These are phyloP conservation scores for Drymonia ruficornis DNA, from an alignment of 2,888 invertebrate genomes.

Conservation along the genomic window DNA sequence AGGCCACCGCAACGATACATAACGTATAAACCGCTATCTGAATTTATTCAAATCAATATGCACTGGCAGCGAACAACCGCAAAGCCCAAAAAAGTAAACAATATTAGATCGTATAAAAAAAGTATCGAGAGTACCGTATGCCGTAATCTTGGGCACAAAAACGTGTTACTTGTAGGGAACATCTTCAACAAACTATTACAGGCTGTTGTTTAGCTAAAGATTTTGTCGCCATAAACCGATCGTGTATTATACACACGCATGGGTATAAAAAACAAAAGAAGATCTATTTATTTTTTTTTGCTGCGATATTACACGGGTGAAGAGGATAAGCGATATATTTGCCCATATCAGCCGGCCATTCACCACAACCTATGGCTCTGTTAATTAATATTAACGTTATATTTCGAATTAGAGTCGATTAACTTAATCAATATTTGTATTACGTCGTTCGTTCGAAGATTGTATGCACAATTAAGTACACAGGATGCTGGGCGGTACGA, in stretches of 20 bases:
- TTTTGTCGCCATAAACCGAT: background rate
- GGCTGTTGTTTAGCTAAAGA: background rate
- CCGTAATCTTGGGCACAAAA: background rate
- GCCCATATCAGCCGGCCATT: no score
- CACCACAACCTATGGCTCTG: no score
- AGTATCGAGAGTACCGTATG: background rate
- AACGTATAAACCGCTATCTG: conserved; percentile 26
- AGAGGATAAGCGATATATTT: no score
- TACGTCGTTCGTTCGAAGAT: conserved; percentile 4
- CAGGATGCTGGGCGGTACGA: background rate
- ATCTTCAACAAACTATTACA: background rate
- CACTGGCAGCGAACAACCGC: background rate
- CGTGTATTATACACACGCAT: no score
- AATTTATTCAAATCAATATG: conserved; percentile 52
- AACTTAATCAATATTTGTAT: conserved; percentile 10
- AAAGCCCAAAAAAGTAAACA: conserved; percentile 1
- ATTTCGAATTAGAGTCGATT: background rate
- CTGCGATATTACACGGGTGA: no score
- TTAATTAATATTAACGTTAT: background rate
- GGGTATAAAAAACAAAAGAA: no score
- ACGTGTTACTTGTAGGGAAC: conserved; percentile 1
- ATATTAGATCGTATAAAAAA: background rate
- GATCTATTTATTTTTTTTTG: no score
- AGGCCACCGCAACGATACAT: conserved; percentile 16
- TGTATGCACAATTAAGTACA: background rate